A percentile compares a stretch with the other conserved stretches of the same genome.
These are phyloP conservation scores for Meganola albula DNA, from an alignment of 2,888 invertebrate species.

Conservation along the genomic window DNA sequence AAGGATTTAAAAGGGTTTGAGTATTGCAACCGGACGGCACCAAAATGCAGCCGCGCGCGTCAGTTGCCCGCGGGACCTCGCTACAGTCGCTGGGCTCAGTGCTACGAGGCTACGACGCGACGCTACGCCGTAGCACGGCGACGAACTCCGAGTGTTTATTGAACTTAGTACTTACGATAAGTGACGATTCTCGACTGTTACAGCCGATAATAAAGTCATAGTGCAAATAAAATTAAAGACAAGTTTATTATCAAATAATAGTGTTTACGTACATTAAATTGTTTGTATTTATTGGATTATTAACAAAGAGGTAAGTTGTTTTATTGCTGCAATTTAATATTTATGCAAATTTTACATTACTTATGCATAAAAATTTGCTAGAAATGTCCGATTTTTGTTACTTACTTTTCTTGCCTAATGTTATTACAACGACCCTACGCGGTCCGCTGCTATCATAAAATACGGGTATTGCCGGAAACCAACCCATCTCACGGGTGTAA, in stretches of 20 bases:
- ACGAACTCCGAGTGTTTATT: constrained; percentile 32
- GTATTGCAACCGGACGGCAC: constrained; percentile 36
- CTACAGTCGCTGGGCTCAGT: constrained; percentile 34
- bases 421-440: constrained; percentile 10
- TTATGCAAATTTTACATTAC: not conserved
- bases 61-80: constrained; percentile 50
- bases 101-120: constrained; percentile 29
- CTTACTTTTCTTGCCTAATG: not conserved
- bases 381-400: not conserved
- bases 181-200: constrained; percentile 25
- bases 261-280: constrained; percentile 19
- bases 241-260: constrained; percentile 9
- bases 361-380: not conserved
- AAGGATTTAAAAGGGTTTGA: constrained; percentile 37
- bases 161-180: constrained; percentile 28
- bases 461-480: constrained; percentile 6
- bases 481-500: constrained; percentile 6
- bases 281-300: constrained; percentile 29
- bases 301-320: constrained; percentile 21
- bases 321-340: not conserved
- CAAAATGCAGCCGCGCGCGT: constrained; percentile 38
- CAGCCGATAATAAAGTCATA: constrained; percentile 18
- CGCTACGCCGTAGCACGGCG: constrained; percentile 29
- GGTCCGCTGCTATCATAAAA: constrained; percentile 7
- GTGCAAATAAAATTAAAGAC: constrained; percentile 21